Evolutionary conservation across 2,113 vertebrate genomes (phyloP).

Genomic region (Benthochromis sp.): DNA sequence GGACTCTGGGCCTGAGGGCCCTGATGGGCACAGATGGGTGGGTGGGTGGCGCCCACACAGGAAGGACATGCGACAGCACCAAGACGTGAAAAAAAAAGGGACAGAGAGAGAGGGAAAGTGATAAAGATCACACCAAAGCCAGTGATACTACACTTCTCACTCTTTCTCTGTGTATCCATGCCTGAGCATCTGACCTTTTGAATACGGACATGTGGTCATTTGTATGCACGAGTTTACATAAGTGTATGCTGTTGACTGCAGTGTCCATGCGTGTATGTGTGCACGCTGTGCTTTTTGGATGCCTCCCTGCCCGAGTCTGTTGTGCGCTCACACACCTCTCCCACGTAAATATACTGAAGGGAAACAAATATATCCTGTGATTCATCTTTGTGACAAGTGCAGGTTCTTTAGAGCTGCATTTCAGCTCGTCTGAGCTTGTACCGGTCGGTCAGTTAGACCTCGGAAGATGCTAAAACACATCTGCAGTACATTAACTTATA

Average conservation of each 20-base stretch:
- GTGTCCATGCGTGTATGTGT: not conserved
- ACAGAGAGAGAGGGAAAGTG: not conserved
- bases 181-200: not conserved
- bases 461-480: not conserved
- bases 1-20: slow-evolving; percentile 46
- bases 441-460: not conserved
- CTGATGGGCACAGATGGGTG: slow-evolving; percentile 63
- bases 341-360: not conserved
- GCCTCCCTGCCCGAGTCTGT: not conserved
- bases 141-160: slow-evolving; percentile 27
- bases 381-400: not conserved
- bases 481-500: not conserved
- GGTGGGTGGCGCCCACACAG: slow-evolving; percentile 62
- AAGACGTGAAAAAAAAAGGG: not conserved
- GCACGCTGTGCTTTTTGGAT: not conserved
- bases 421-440: not conserved
- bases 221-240: not conserved
- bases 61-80: not conserved
- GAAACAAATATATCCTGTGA: not conserved
- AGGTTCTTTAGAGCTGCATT: not conserved
- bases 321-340: not conserved
- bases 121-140: not conserved
- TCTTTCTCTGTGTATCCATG: not conserved
- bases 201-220: not conserved
- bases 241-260: not conserved